Percentiles rank a stretch among this genome's conserved stretches.
These are phyloP conservation scores for Gephyroberyx darwinii DNA, from an alignment of 2,797 vertebrate species.

Conservation along the genomic window DNA sequence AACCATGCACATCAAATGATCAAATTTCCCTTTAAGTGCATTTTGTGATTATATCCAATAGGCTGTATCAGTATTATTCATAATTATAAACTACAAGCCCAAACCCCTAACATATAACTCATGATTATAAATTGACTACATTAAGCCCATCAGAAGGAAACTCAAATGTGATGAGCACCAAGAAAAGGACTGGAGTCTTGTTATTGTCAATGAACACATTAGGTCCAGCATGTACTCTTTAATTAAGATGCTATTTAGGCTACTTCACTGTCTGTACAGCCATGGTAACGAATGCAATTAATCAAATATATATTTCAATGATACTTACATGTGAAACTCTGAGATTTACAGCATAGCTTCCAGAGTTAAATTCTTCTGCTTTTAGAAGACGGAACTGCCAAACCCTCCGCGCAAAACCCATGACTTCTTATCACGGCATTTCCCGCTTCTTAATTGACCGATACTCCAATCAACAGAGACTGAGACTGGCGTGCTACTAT, in stretches of 20 bases:
- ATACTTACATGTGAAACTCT: conserved; percentile 81
- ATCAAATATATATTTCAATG: background rate
- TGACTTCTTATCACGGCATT: conserved; percentile 53
- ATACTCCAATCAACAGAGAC: conserved; percentile 45
- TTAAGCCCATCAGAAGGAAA: no score
- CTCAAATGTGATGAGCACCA: no score
- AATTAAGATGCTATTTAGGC: background rate
- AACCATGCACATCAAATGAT: background rate
- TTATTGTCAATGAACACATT: background rate
- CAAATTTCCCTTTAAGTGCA: background rate
- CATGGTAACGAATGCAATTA: background rate
- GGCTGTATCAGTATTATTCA: background rate
- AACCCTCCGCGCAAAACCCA: conserved; percentile 71
- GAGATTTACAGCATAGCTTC: conserved; percentile 74
- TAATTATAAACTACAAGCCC: background rate
- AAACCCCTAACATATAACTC: background rate
- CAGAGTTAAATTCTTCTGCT: conserved; percentile 62
- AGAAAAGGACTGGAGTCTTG: background rate
- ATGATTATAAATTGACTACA: background rate
- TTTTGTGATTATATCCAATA: background rate
- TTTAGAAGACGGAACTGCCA: conserved; percentile 59
- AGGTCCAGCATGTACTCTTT: background rate
- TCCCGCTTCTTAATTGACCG: conserved; percentile 43
- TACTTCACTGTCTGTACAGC: background rate
- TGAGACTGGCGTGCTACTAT: conserved; percentile 18